These are phyloP conservation scores for Varanus komodoensis DNA, from an alignment of 2,113 vertebrate genomes.

Conservation along the genomic window DNA sequence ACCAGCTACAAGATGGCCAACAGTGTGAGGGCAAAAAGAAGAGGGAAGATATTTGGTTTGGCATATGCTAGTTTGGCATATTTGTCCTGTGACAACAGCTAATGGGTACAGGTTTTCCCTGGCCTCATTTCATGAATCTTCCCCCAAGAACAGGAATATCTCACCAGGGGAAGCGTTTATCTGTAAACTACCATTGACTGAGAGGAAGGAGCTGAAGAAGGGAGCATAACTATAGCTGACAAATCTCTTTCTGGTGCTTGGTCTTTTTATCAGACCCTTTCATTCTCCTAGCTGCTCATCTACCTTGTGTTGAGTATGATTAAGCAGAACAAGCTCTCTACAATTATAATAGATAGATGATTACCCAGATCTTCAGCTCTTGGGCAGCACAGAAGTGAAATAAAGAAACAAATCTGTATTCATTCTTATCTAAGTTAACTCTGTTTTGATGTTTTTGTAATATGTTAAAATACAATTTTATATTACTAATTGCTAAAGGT, in stretches of 20 bases:
- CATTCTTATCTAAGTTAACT: neutral
- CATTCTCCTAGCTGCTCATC: neutral
- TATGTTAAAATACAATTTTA: neutral
- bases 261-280: neutral
- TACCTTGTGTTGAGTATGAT: neutral
- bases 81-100: neutral
- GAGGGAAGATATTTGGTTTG: neutral
- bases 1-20: neutral
- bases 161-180: neutral
- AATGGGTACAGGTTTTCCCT: neutral
- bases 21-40: neutral
- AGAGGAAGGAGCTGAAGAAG: neutral
- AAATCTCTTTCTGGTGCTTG: neutral
- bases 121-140: neutral
- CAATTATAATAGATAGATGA: neutral
- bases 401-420: neutral
- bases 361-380: neutral
- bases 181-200: neutral
- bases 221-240: neutral
- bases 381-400: too few relatives aligned
- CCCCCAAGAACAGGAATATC: neutral
- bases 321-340: neutral
- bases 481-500: neutral
- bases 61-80: too few relatives aligned
- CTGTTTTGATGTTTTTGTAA: neutral